phyloP scores from a whole-genome alignment of 1,140 invertebrate genomes.

The Ericerus pela region DNA sequence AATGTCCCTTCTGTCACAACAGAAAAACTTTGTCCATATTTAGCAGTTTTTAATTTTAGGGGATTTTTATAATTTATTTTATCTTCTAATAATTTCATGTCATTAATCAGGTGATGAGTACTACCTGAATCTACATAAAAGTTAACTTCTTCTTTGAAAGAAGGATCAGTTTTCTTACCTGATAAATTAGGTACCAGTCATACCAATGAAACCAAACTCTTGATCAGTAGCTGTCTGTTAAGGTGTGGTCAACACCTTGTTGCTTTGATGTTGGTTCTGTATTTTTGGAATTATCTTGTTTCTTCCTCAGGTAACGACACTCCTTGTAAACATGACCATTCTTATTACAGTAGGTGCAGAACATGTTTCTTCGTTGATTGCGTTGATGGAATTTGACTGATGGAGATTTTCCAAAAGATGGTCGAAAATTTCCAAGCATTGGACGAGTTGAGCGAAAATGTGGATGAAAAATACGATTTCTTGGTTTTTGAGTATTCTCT shows the following conservation, averaged over 20 bases:
- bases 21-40: not conserved
- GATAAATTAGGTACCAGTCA: not conserved
- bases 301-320: too few species aligned
- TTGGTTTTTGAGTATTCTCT: too few species aligned
- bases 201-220: not conserved
- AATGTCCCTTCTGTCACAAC: not conserved
- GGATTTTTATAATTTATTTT: not conserved
- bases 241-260: too few species aligned
- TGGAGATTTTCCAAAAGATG: not conserved
- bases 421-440: not conserved
- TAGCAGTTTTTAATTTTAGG: not conserved
- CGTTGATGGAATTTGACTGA: not conserved
- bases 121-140: not conserved
- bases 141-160: not conserved
- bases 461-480: too few species aligned
- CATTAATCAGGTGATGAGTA: not conserved
- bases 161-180: too few species aligned
- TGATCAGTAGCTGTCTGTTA: not conserved
- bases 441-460: too few species aligned
- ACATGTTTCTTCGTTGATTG: not conserved
- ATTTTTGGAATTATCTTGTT: not conserved
- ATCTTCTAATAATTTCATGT: not conserved
- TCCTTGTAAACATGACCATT: not conserved
- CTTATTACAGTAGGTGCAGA: not conserved
- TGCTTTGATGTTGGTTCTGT: not conserved